Evolutionary conservation across 1,140 invertebrate genomes (phyloP).

Genomic region (Pseudoatta argentina): DNA sequence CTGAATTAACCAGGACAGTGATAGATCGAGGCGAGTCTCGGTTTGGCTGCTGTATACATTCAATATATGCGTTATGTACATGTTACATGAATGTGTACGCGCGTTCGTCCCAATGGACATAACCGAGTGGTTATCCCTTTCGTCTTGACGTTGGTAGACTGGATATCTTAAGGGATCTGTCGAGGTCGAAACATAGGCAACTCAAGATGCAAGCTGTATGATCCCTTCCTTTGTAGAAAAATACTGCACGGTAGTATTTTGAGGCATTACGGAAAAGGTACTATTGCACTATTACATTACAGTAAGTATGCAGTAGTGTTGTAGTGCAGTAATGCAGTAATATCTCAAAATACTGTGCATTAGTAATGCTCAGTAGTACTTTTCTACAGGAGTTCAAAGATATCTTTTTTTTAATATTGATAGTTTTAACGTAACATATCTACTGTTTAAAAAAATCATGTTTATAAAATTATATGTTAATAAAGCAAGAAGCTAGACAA

Average conservation of each 20-base stretch:
- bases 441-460: neutral
- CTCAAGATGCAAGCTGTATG: conserved; percentile 36
- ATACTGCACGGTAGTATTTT: too few relatives aligned
- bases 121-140: conserved; percentile 63
- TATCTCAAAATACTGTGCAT: too few relatives aligned
- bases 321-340: too few relatives aligned
- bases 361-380: too few relatives aligned
- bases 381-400: too few relatives aligned
- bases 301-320: too few relatives aligned
- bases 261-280: too few relatives aligned
- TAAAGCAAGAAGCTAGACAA: too few relatives aligned
- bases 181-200: conserved; percentile 40
- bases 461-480: neutral
- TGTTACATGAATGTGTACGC: conserved; percentile 14
- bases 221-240: too few relatives aligned
- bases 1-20: conserved; percentile 77
- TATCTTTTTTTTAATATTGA: neutral
- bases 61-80: conserved; percentile 56
- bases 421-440: neutral
- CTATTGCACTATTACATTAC: too few relatives aligned
- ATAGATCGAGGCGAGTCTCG: conserved; percentile 69
- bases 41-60: conserved; percentile 55
- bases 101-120: conserved; percentile 62
- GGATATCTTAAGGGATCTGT: conserved; percentile 55
- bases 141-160: conserved; percentile 53